These are phyloP conservation scores for Leptothorax acervorum DNA, from an alignment of 2,888 invertebrate species.

Conservation along the genomic window DNA sequence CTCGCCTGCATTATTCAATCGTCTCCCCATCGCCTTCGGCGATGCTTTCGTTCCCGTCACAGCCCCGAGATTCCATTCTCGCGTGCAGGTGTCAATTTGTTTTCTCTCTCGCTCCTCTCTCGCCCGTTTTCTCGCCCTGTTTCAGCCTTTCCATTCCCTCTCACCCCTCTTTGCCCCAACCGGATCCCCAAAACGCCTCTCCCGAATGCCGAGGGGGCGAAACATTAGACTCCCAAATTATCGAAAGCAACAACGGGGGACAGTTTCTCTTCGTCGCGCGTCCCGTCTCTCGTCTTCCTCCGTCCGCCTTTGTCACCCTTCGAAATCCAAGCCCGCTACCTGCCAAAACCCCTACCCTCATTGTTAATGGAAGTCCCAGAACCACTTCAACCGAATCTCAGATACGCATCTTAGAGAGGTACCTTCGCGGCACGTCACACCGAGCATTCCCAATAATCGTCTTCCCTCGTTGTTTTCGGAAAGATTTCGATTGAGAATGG, in stretches of 20 bases:
- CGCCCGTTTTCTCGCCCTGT: slow-evolving; percentile 28
- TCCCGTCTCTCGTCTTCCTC: not conserved
- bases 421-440: slow-evolving; percentile 47
- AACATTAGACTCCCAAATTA: slow-evolving; percentile 85
- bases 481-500: slow-evolving; percentile 50
- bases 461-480: slow-evolving; percentile 40
- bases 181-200: slow-evolving; percentile 57
- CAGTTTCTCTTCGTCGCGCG: slow-evolving; percentile 33
- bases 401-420: slow-evolving; percentile 69
- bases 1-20: slow-evolving; percentile 82
- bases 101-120: slow-evolving; percentile 45
- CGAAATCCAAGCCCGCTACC: not conserved
- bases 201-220: slow-evolving; percentile 43
- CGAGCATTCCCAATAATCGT: slow-evolving; percentile 64
- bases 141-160: slow-evolving; percentile 41
- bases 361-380: slow-evolving; percentile 71
- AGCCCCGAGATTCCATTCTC: slow-evolving; percentile 67
- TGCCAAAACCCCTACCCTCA: not conserved
- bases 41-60: slow-evolving; percentile 65
- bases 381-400: slow-evolving; percentile 75
- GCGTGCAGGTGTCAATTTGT: slow-evolving; percentile 82
- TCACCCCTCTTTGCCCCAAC: slow-evolving; percentile 26
- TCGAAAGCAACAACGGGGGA: slow-evolving; percentile 82
- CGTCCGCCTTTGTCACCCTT: not conserved
- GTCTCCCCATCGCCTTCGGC: slow-evolving; percentile 53